A percentile compares a stretch with the other conserved stretches of the same genome.
phyloP scores from a whole-genome alignment of 2,113 vertebrate genomes.

The Prietella phreatophila region DNA sequence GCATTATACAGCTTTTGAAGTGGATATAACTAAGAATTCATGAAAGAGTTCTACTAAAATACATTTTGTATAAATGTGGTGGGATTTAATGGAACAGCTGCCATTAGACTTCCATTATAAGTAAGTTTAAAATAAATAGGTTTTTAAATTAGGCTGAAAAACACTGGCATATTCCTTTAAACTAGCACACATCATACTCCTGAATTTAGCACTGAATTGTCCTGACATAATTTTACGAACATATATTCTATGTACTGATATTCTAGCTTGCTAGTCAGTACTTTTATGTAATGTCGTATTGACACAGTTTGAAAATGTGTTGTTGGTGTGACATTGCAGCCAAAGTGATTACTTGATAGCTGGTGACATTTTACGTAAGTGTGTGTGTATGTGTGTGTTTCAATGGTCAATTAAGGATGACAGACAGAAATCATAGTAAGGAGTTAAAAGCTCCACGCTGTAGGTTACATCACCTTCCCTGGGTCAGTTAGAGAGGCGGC shows the following conservation, averaged over 20 bases:
- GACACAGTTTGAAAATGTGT: not conserved
- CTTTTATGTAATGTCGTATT: not conserved
- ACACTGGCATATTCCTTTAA: not conserved
- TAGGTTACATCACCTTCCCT: slow-evolving; percentile 48
- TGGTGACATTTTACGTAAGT: no score
- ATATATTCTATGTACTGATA: not conserved
- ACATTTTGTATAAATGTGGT: not conserved
- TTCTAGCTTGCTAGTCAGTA: not conserved
- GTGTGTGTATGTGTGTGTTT: slow-evolving; percentile 1
- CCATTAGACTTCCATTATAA: not conserved
- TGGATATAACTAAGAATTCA: not conserved
- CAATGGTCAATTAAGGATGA: slow-evolving; percentile 20
- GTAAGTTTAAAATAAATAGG: not conserved
- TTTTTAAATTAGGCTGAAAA: not conserved
- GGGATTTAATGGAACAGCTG: not conserved
- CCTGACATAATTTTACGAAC: not conserved
- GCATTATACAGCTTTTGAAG: not conserved
- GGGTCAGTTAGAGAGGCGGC: slow-evolving; percentile 25
- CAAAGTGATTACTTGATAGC: not conserved
- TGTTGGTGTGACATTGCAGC: not conserved
- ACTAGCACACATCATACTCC: not conserved
- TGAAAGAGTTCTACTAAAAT: not conserved
- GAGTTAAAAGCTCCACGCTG: slow-evolving; percentile 36
- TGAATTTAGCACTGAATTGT: not conserved
- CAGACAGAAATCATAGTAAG: slow-evolving; percentile 37